phyloP scores from a whole-genome alignment of 2,797 vertebrate genomes.

The Botia kubotai region DNA sequence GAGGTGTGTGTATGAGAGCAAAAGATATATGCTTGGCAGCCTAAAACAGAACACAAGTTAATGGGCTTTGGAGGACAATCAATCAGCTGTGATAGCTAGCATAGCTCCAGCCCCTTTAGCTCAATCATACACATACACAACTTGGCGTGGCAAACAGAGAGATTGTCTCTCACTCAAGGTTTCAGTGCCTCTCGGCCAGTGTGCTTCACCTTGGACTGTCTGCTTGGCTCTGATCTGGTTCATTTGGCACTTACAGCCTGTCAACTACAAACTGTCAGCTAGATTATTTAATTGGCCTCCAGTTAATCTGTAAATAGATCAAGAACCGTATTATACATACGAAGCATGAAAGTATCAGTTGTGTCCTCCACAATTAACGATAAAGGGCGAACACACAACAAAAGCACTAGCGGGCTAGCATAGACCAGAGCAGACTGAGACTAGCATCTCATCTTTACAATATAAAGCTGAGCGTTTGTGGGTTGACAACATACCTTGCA shows the following conservation, averaged over 20 bases:
- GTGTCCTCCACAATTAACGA: background rate
- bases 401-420: background rate
- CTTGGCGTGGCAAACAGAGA: slow-evolving; percentile 62
- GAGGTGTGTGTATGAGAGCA: slow-evolving; percentile 59
- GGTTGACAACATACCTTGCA: background rate
- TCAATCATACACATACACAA: slow-evolving; percentile 60
- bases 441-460: slow-evolving; percentile 1
- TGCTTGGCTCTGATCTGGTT: slow-evolving; percentile 59
- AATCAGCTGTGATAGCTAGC: slow-evolving; percentile 64
- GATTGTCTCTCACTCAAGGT: slow-evolving; percentile 67
- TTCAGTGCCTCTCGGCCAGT: slow-evolving; percentile 64
- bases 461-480: slow-evolving; percentile 22
- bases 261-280: slow-evolving; percentile 25
- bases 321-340: slow-evolving; percentile 13
- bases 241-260: slow-evolving; percentile 59
- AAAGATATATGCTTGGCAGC: slow-evolving; percentile 63
- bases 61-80: slow-evolving; percentile 70
- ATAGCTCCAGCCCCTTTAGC: slow-evolving; percentile 57
- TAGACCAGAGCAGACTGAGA: background rate
- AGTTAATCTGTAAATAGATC: slow-evolving; percentile 52
- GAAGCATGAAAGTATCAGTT: slow-evolving; percentile 8
- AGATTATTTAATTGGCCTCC: slow-evolving; percentile 41
- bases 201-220: slow-evolving; percentile 58
- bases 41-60: slow-evolving; percentile 74
- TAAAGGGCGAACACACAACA: background rate